These are phyloP conservation scores for Tigriopus californicus DNA, from an alignment of 2,888 invertebrate species.

Conservation along the genomic window DNA sequence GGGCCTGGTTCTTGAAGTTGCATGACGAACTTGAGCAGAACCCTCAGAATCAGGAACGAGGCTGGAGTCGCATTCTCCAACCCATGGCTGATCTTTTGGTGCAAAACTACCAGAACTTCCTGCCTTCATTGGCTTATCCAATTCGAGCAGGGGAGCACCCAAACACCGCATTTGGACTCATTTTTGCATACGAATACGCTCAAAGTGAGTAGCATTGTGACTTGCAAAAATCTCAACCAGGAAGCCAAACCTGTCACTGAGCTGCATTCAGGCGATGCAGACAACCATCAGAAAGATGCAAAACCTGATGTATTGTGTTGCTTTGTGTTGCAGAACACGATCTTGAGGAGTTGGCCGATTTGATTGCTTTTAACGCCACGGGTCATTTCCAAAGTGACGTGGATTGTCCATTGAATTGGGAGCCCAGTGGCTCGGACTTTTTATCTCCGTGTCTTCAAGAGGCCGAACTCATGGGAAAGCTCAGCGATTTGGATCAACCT, in stretches of 20 bases:
- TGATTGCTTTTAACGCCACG: neutral
- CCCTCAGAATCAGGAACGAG: neutral
- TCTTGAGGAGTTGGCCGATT: neutral
- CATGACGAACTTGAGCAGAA: neutral
- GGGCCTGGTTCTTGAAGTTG: slow-evolving; percentile 9
- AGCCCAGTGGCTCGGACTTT: slow-evolving; percentile 15
- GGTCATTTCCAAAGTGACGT: neutral
- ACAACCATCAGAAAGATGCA: neutral
- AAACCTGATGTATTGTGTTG: neutral
- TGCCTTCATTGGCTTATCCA: neutral
- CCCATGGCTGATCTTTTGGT: neutral
- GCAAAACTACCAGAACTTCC: neutral
- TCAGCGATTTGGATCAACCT: neutral
- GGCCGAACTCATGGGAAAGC: slow-evolving; percentile 6
- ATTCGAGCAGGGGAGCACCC: slow-evolving; percentile 8
- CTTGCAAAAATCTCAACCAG: too few species aligned
- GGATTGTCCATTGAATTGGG: slow-evolving; percentile 2
- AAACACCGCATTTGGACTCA: slow-evolving; percentile 14
- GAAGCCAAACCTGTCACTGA: too few species aligned
- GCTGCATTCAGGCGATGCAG: too few species aligned
- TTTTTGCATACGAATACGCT: neutral
- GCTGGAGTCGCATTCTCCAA: neutral
- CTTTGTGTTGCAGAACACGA: neutral
- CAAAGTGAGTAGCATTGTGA: neutral
- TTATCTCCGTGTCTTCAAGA: slow-evolving; percentile 10